These are phyloP conservation scores for Trichogramma dendrolimi DNA, from an alignment of 2,888 invertebrate species.

Conservation along the genomic window DNA sequence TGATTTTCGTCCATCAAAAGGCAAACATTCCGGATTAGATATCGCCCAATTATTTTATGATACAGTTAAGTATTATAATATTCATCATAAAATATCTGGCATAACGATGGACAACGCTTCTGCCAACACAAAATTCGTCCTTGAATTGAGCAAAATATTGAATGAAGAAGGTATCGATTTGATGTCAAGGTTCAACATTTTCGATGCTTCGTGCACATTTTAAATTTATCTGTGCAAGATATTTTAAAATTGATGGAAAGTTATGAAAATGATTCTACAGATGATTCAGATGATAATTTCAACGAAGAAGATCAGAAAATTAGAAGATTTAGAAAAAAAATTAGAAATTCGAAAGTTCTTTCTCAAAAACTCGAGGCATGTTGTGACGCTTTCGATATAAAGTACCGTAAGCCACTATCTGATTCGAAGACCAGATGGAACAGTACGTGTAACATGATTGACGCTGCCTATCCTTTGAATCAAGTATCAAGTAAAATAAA, in stretches of 20 bases:
- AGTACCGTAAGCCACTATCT: no score
- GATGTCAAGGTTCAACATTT: constrained; percentile 1
- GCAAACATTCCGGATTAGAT: constrained; percentile 34
- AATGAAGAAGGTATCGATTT: not conserved
- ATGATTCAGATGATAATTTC: not conserved
- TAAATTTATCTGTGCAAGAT: constrained; percentile 6
- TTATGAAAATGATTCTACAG: not conserved
- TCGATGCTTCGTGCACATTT: constrained; percentile 2
- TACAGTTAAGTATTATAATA: constrained; percentile 11
- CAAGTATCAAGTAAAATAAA: no score
- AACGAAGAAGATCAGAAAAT: not conserved
- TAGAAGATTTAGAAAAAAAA: no score
- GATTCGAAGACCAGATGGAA: no score
- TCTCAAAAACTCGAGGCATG: not conserved
- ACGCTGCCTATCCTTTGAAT: no score
- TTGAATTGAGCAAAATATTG: constrained; percentile 26
- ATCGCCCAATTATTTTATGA: constrained; percentile 31
- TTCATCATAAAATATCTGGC: constrained; percentile 32
- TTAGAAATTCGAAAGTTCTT: no score
- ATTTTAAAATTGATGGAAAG: constrained; percentile 1
- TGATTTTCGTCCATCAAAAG: constrained; percentile 31
- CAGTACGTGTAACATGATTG: no score
- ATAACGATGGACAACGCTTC: no score
- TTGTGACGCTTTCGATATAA: no score
- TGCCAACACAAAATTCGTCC: constrained; percentile 34